Evolutionary conservation across 1,140 invertebrate species (phyloP).

Genomic region (Riptortus pedestris): DNA sequence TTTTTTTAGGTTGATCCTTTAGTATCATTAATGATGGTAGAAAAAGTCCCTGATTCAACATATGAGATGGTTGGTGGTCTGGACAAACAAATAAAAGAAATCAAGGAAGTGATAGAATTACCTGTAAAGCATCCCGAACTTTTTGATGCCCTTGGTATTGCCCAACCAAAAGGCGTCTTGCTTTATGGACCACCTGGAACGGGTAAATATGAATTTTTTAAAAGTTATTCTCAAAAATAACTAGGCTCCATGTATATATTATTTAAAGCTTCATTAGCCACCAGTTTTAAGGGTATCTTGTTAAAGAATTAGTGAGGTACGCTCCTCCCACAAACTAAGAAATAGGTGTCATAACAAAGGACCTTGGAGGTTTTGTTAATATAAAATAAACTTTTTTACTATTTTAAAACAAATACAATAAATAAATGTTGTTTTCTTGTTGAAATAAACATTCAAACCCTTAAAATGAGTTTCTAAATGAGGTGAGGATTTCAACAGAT

Average conservation of each 20-base stretch:
- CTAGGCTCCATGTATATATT: no score
- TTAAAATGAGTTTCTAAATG: no score
- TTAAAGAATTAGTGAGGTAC: neutral
- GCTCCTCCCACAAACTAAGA: no score
- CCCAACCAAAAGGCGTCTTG: constrained; percentile 97
- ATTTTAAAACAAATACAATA: no score
- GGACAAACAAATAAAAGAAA: constrained; percentile 99
- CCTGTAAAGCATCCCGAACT: constrained; percentile 99
- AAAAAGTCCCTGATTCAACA: constrained; percentile 98
- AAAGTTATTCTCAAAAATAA: neutral
- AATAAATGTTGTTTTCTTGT: no score
- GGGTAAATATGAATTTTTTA: constrained; percentile 43
- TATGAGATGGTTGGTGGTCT: constrained; percentile 99
- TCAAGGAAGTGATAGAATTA: constrained; percentile 99
- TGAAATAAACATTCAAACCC: no score
- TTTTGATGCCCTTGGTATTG: constrained; percentile 98
- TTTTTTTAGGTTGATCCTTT: constrained; percentile 85
- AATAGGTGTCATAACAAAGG: no score
- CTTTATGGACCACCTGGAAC: constrained; percentile 97
- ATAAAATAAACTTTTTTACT: no score
- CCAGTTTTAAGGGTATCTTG: neutral
- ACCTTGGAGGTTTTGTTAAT: no score
- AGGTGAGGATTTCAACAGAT: no score
- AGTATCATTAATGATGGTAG: constrained; percentile 99
- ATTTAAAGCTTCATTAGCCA: no score